Evolutionary conservation across 1,140 invertebrate species (phyloP), one percentile per base, ranked within the genome.

Genomic region (Sarcophaga peregrina): DNA sequence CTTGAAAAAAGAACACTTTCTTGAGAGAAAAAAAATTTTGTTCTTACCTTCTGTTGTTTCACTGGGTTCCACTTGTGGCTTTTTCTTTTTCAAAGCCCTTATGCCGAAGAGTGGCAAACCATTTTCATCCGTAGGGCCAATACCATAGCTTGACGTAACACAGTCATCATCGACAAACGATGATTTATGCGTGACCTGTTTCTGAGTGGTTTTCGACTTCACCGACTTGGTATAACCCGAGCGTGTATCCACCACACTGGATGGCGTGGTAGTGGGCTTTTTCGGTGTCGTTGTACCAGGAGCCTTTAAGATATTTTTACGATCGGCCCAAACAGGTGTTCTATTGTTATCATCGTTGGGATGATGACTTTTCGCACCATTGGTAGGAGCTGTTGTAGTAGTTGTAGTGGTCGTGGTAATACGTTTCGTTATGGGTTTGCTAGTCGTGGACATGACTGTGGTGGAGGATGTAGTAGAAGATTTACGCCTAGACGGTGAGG

Each of bases 101-200:
- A 96, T 92, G 54, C 95, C 95, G 89, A 96, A 96, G 37, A 96
- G 91, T 7, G 95, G 95, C 82, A 92, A 91, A n/a, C 95, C 95
- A 85, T 95, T 93, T 84, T 95, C 94, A 87, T 96, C 95, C 7
- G 94, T 94, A 58, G 96, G 95, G 5, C 95, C 95, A 5, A 95
- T 94, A 2, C 96, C 95, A 88, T 96, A 96, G 87, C 95, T 95
- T 2, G 95, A 96, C 8, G 94, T 95, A 73, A 96, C 94, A 50
- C 93, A 92, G 50, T 89, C 86, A 82, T 91, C 86, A 81, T 89
- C 87, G n/a, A 78, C 45, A 45, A 80, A 76, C 6, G 86, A 87
- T 8, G 84, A 85, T 80, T 89, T 88, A 11, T 81, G 50, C 8
- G 75, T 81, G 54, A 58, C 25, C 15, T 84, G 46, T n/a, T 82